A percentile compares a stretch with the other conserved stretches of the same genome.
phyloP scores from a whole-genome alignment of 2,888 invertebrate genomes.

The Ectropis crepuscularia region DNA sequence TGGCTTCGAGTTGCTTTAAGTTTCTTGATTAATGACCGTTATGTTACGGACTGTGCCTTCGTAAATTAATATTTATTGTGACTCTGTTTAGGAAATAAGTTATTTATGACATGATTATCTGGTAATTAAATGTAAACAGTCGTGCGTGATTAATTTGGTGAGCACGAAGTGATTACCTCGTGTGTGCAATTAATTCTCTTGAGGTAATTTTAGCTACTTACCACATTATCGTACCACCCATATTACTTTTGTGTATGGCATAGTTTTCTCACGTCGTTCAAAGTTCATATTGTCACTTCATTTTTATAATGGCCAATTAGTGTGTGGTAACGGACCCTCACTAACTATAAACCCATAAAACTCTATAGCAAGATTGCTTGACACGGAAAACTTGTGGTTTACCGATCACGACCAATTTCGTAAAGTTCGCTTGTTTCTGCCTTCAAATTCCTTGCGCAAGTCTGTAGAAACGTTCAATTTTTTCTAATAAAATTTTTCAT shows the following conservation, averaged over 20 bases:
- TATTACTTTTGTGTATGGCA: not conserved
- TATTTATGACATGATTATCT: conserved; percentile 26
- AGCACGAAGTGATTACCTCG: conserved; percentile 6
- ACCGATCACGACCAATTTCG: conserved; percentile 77
- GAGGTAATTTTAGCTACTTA: not conserved
- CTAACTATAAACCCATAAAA: conserved; percentile 12
- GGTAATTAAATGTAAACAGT: conserved; percentile 15
- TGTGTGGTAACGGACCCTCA: conserved; percentile 5
- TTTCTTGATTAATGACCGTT: conserved; percentile 44
- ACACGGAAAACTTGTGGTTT: conserved; percentile 74
- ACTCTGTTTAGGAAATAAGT: conserved; percentile 15
- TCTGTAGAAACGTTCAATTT: conserved; percentile 52
- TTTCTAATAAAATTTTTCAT: conserved; percentile 54
- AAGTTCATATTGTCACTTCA: not conserved
- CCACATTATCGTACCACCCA: not conserved
- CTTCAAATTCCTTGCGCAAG: conserved; percentile 65
- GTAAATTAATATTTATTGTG: conserved; percentile 32
- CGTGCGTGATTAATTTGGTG: conserved; percentile 20
- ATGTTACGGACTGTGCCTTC: conserved; percentile 27
- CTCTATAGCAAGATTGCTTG: conserved; percentile 58
- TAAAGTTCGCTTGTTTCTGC: conserved; percentile 68
- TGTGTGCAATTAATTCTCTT: conserved; percentile 11
- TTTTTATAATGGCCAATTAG: conserved; percentile 6
- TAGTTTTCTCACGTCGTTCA: not conserved
- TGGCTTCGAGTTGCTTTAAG: conserved; percentile 35